Conservation (phyloP, 2,797 vertebrate species). For the Silurus lanzhouensis region DNA sequence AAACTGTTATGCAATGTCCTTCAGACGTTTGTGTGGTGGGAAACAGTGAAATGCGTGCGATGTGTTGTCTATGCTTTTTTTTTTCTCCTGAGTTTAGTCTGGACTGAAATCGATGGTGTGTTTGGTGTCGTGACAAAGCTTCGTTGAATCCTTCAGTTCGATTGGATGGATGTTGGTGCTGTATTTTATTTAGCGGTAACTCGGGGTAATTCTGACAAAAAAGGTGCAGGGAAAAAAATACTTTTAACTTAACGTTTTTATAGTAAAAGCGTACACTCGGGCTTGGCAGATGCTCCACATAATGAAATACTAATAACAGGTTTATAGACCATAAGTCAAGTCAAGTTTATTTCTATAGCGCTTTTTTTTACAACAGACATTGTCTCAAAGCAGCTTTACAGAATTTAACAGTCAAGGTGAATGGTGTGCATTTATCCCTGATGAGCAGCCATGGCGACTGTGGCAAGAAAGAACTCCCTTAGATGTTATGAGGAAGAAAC, state of each 20-base stretch:
- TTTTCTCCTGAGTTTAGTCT: background rate
- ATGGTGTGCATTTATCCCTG: no score
- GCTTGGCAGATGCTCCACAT: background rate
- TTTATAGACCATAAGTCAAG: no score
- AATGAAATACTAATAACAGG: background rate
- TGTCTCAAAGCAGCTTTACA: no score
- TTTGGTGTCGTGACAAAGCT: background rate
- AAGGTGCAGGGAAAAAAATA: background rate
- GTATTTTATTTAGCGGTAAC: background rate
- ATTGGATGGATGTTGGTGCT: background rate
- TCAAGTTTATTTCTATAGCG: no score
- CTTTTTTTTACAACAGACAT: no score
- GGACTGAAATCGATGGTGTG: background rate
- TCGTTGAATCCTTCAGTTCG: no score
- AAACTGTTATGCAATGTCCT: constrained; percentile 3
- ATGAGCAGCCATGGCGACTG: no score
- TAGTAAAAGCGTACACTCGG: background rate
- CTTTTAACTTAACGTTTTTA: no score
- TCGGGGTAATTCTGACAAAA: background rate
- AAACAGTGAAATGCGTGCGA: background rate
- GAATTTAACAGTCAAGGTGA: no score
- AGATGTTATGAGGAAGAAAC: no score
- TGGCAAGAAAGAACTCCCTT: no score
- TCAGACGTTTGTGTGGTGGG: background rate
- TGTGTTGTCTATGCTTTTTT: background rate